These are phyloP conservation scores for Pomatostomus ruficeps DNA, from an alignment of 2,113 vertebrate species.

Conservation along the genomic window DNA sequence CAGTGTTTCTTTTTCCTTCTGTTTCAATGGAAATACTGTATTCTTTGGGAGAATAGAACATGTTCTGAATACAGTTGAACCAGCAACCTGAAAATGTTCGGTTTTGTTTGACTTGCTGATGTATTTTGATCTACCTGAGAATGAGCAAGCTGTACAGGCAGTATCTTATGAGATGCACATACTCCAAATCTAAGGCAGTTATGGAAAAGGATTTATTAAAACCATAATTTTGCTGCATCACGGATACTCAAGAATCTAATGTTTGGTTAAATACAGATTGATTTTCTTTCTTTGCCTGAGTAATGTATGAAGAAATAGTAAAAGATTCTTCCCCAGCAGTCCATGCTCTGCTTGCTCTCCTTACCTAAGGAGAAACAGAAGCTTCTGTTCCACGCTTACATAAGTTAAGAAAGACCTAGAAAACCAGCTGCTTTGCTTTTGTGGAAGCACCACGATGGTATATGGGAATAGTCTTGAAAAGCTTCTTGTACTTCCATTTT, in stretches of 20 bases:
- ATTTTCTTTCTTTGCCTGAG: background rate
- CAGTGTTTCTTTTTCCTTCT: background rate
- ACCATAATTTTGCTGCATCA: background rate
- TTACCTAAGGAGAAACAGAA: background rate
- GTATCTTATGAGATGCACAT: background rate
- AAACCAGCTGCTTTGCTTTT: background rate
- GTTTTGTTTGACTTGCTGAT: background rate
- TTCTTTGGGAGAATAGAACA: background rate
- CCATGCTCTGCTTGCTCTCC: background rate
- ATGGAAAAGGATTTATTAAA: background rate
- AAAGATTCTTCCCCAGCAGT: background rate
- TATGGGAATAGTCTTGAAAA: background rate
- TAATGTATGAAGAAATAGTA: background rate
- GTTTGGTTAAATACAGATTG: background rate
- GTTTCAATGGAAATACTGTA: background rate
- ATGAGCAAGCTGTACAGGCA: background rate
- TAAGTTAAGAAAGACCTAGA: background rate
- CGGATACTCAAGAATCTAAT: background rate
- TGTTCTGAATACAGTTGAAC: background rate
- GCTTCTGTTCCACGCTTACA: background rate
- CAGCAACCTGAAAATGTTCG: background rate
- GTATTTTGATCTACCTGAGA: background rate
- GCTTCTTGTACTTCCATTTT: background rate
- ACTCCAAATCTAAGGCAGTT: background rate
- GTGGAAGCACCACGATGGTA: background rate